Base-by-base conservation (phyloP, 2,113 vertebrate genomes). In the Pachyramphus minor region DNA sequence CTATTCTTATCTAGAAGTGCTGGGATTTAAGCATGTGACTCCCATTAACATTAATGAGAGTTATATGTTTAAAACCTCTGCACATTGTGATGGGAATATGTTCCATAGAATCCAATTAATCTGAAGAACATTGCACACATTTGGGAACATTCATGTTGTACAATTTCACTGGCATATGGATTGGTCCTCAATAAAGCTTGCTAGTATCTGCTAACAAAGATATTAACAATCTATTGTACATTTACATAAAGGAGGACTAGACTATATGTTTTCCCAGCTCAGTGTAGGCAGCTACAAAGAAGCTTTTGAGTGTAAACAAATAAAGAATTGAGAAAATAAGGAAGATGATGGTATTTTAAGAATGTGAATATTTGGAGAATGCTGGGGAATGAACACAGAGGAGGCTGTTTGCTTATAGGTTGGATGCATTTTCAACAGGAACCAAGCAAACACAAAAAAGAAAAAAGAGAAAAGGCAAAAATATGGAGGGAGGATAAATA, bases 251-350 rank as follows among this genome's bases (percentile, higher is more conserved):
- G 96, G 73, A 94, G 90, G 89, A 89, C 95, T 56, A 81, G 94
- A 94, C 97, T 96, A 97, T 98, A 98, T 96, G 94, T 97, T 98
- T 99, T 84, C 98, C 97, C 98, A 97, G 96, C 97, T 96, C 94
- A 94, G 76, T 96, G 98, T 99, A 98, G 98, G 99, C 95, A 96
- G 98, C 89, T 73, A 99, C 98, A 99, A 99, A 99, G 98, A 97
- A 97, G 94, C 98, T 98, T 99, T 99, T 98, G 98, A 99, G 98
- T 96, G 97, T 99, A 99, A 99, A 99, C 99, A 99, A 99, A 98
- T 97, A 98, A 97, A 98, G 98, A 99, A 99, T 99, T 99, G 99
- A 99, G 98, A 99, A 99, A 99, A 99, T 98, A 99, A 99, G 99
- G 99, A 99, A 99, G 98, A 98, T 84, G 97, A 86, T 97, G 99